Evolutionary conservation across 2,888 invertebrate genomes (phyloP).

Genomic region (Aproaerema taeniolella): DNA sequence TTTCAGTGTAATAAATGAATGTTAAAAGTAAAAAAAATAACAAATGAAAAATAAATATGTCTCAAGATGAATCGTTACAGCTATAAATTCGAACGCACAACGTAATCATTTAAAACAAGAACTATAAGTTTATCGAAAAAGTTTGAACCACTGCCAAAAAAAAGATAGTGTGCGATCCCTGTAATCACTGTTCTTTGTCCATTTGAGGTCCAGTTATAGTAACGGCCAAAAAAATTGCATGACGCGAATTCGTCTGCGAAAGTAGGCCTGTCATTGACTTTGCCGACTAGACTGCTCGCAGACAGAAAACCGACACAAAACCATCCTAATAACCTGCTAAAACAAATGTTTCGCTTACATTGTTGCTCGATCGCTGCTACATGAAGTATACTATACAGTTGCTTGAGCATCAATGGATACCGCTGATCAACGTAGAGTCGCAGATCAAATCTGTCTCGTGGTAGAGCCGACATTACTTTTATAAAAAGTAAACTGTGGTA

Average conservation of each 20-base stretch:
- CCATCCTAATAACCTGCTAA: background rate
- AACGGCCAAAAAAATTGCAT: slow-evolving; percentile 53
- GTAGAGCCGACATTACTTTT: background rate
- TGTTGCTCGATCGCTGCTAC: too few species aligned
- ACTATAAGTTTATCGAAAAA: too few species aligned
- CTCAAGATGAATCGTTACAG: too few species aligned
- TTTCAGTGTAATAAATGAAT: too few species aligned
- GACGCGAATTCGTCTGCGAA: slow-evolving; percentile 51
- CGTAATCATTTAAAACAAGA: too few species aligned
- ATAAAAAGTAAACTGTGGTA: slow-evolving; percentile 12
- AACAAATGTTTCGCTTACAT: too few species aligned
- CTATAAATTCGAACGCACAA: too few species aligned
- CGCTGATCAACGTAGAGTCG: background rate
- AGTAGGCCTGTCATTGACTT: slow-evolving; percentile 65
- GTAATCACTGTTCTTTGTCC: slow-evolving; percentile 53
- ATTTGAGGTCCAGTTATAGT: slow-evolving; percentile 56
- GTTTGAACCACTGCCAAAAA: too few species aligned
- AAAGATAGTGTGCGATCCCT: slow-evolving; percentile 47
- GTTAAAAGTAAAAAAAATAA: too few species aligned
- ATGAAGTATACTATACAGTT: too few species aligned
- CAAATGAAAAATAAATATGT: too few species aligned
- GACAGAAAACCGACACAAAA: slow-evolving; percentile 14
- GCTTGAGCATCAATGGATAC: background rate
- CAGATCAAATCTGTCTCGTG: background rate
- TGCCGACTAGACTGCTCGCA: slow-evolving; percentile 53